Evolutionary conservation across 2,888 invertebrate species (phyloP), one percentile per base, ranked within the genome.

Genomic region (Oscheius sp.): DNA sequence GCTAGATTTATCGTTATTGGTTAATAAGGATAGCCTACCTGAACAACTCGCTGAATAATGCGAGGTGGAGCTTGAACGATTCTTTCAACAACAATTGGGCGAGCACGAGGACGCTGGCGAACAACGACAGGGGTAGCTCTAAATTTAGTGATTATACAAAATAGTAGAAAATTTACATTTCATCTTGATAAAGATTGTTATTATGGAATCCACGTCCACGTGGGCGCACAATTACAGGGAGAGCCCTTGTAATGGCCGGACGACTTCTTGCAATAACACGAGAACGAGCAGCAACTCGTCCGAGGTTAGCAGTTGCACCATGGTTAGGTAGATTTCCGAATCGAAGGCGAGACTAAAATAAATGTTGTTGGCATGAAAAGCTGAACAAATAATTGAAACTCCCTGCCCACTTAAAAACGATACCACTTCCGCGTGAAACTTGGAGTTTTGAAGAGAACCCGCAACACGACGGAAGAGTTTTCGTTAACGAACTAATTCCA

Each of bases 281-380:
- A 52, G 69, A 69, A n/a, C 69, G 61, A n/a, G 45, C 46, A 39
- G 37, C 46, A 25, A 69, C 53, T 33, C 69, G 63, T n/a, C 25
- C 39, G 27, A 69, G 31, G 20, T 25, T 42, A 31, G n/a, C 48
- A 15, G 29, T 33, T 17, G 48, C 50, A 23, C 42, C 10, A 25
- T 27, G 20, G 17, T 10, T n/a, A 55, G 20, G 23, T 4, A 55
- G 55, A 17, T 12, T 34, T 4, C 34, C 55, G 23, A 33, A 34
- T 3, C 55, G 34, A 34, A 55, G 34, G 34, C 33, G 33, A 25
- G 27, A 42, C 61, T 61, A 61, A 61, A 61, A 31, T 3, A 6
- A n/a, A n/a, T n/a, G n/a, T n/a, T n/a, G n/a, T n/a, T n/a, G n/a
- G n/a, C n/a, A 34, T 12, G 31, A 8, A 25, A 25, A 61, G n/a